These are phyloP conservation scores for Dromaius novaehollandiae DNA, from an alignment of 2,113 vertebrate species.

Conservation along the genomic window DNA sequence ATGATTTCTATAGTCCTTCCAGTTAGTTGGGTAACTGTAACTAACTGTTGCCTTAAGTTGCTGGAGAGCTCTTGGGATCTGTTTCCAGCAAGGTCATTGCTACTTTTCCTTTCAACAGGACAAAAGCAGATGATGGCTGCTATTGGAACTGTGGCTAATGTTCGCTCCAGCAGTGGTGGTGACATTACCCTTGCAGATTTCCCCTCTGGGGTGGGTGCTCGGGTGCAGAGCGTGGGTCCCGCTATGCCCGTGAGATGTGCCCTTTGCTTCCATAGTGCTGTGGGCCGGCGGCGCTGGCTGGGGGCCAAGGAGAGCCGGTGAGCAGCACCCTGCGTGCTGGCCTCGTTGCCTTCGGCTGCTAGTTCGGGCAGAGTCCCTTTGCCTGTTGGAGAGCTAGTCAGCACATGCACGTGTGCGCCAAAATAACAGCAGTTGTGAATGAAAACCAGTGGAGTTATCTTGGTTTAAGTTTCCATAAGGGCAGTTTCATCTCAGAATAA, in stretches of 20 bases:
- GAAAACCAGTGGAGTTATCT: background rate
- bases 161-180: accelerated
- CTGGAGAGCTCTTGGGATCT: background rate
- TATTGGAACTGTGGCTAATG: background rate
- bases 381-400: background rate
- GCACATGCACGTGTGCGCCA: background rate
- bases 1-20: background rate
- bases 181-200: accelerated
- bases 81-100: background rate
- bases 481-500: background rate
- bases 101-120: background rate
- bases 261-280: accelerated
- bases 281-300: accelerated
- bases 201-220: background rate
- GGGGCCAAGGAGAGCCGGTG: background rate
- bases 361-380: background rate
- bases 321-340: accelerated
- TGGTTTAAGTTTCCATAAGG: background rate
- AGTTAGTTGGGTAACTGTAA: accelerated
- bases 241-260: accelerated
- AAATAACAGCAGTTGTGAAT: accelerated
- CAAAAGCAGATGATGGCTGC: background rate
- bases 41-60: background rate
- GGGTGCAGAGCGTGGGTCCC: too few relatives aligned
- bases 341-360: background rate